Conservation (phyloP, 2,888 invertebrate species). For the Catocala nupta region DNA sequence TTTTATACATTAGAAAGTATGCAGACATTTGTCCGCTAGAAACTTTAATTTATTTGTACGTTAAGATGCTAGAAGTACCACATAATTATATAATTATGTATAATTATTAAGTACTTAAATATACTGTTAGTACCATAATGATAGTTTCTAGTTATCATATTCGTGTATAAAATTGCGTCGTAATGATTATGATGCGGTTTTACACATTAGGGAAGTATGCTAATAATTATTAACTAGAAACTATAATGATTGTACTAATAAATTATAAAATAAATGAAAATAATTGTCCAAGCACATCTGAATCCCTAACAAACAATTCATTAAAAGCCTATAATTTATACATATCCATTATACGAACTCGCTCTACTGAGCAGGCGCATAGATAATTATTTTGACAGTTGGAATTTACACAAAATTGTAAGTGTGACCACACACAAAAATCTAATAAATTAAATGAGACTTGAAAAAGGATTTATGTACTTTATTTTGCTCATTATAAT, state of each 20-base stretch:
- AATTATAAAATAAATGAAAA: not conserved
- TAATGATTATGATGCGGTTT: too few relatives aligned
- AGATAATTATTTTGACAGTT: constrained; percentile 13
- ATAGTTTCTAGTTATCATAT: too few relatives aligned
- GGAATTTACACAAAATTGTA: constrained; percentile 15
- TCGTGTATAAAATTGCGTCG: too few relatives aligned
- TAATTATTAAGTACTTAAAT: too few relatives aligned
- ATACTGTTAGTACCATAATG: too few relatives aligned
- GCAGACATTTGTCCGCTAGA: too few relatives aligned
- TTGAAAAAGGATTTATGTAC: too few relatives aligned
- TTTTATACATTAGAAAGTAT: too few relatives aligned
- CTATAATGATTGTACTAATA: constrained; percentile 2
- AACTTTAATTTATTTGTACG: too few relatives aligned
- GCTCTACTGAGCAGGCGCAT: constrained; percentile 1
- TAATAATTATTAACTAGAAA: constrained; percentile 1
- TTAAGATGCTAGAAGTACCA: too few relatives aligned
- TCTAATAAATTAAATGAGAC: not conserved
- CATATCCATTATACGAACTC: constrained; percentile 31
- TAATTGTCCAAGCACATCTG: constrained; percentile 5
- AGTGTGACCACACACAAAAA: constrained; percentile 5
- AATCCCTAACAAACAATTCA: not conserved
- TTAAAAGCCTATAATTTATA: constrained; percentile 24
- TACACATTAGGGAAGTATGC: too few relatives aligned
- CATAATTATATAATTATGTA: too few relatives aligned
- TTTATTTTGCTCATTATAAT: constrained; percentile 37